Conservation (phyloP, 2,888 invertebrate genomes). For the Mesorhabditis belari region DNA sequence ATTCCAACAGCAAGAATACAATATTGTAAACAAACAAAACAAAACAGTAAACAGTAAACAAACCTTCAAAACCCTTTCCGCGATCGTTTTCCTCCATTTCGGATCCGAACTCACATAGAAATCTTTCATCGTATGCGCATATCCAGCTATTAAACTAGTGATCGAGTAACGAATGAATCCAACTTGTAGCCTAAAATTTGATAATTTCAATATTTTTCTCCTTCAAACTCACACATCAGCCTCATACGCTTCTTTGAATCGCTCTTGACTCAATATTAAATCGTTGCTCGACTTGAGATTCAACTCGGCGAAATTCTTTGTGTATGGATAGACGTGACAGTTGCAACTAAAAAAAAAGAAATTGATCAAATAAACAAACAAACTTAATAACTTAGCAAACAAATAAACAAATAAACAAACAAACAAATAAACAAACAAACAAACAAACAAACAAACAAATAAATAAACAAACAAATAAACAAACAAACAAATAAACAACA, state of each 20-base stretch:
- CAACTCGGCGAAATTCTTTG: neutral
- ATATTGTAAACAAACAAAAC: too few species aligned
- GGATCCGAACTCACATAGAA: neutral
- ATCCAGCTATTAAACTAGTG: neutral
- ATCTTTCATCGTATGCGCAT: neutral
- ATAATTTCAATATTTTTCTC: too few species aligned
- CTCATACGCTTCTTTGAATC: neutral
- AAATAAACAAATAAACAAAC: too few species aligned
- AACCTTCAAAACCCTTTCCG: neutral
- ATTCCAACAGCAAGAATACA: too few species aligned
- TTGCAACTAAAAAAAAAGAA: neutral
- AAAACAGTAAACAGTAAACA: neutral
- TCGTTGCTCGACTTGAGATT: neutral
- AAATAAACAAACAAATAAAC: too few species aligned
- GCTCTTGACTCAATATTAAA: neutral
- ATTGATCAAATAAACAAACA: too few species aligned
- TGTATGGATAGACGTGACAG: neutral
- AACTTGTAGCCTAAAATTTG: too few species aligned
- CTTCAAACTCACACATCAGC: neutral
- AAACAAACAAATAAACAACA: too few species aligned
- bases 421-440: too few species aligned
- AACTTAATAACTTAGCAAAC: too few species aligned
- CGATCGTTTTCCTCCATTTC: neutral
- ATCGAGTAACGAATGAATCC: neutral
- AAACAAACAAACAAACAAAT: too few species aligned